Evolutionary conservation across 2,888 invertebrate genomes (phyloP), one percentile per base, ranked within the genome.

Genomic region (Monopis laevigella): DNA sequence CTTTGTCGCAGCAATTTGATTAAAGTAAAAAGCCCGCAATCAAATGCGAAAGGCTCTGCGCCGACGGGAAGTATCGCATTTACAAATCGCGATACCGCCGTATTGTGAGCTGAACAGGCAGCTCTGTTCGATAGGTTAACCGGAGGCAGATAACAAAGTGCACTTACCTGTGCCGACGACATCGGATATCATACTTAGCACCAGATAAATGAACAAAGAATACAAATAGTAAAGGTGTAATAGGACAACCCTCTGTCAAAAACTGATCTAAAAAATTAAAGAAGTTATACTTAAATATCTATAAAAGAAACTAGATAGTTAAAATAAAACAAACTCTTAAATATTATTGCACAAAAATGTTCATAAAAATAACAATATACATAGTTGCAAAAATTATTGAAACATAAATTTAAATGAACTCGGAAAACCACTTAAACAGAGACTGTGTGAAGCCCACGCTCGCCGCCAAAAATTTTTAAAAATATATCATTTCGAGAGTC

Each of bases 1-100:
- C 78, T 78, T 80, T 78, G 78, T 78, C 68, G 67, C 58, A 64
- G 64, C 62, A 65, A 71, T 80, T 77, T 78, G 77, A 78, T 78
- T 77, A 78, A 75, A 70, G 69, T 66, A 69, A 74, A 74, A 67
- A 67, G 62, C 67, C 74, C 74, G 67, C 72, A 74, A 71, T 75
- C 74, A 69, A 64, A 73, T 66, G 68, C 65, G 66, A 68, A 59
- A 62, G 62, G 63, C 64, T 68, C 59, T 58, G 62, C 60, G 56
- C 61, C 58, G 65, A 61, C 72, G 80, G 51, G 82, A 82, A 81
- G 81, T 82, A 82, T 82, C 82, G 67, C 73, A 63, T 82, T 74
- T 74, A 74, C 81, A 80, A 72, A 21, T 75, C 65, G 71, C 56
- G 52, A 60, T 58, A 63, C 81, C 81, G 81, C 66, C 65, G 67